These are phyloP conservation scores for Seira musarum DNA, from an alignment of 2,888 invertebrate genomes.

Conservation along the genomic window DNA sequence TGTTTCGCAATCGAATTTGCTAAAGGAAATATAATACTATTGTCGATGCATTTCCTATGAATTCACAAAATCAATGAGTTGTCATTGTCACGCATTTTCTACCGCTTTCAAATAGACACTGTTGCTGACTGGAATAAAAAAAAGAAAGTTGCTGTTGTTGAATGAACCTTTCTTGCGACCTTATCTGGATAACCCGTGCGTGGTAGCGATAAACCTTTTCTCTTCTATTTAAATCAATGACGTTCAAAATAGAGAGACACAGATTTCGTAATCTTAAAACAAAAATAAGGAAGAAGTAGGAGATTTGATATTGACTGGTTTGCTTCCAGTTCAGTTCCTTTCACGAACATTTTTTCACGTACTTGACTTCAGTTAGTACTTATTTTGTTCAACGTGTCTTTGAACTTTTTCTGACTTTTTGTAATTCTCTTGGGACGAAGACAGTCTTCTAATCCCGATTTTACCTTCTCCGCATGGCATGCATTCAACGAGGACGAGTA, in stretches of 20 bases:
- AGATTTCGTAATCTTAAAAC: not conserved
- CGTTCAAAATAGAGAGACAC: not conserved
- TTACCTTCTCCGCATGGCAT: no score
- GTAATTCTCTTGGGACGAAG: not conserved
- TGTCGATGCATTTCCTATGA: not conserved
- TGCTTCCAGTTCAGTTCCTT: no score
- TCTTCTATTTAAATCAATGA: not conserved
- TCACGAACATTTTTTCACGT: no score
- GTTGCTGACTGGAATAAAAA: not conserved
- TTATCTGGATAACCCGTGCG: not conserved
- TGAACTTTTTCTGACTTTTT: slow-evolving; percentile 2
- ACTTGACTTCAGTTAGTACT: no score
- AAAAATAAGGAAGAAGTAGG: not conserved
- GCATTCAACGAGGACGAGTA: no score
- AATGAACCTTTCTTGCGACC: no score
- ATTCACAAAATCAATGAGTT: not conserved
- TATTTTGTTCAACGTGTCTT: not conserved
- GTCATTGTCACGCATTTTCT: slow-evolving; percentile 6
- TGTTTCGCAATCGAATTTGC: no score
- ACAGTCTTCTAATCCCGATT: no score
- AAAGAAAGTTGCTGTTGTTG: not conserved
- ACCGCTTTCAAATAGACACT: not conserved
- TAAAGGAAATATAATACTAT: no score
- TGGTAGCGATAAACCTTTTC: no score
- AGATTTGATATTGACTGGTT: no score